Base-by-base conservation (phyloP, 2,113 vertebrate species). In the Carlito syrichta region DNA sequence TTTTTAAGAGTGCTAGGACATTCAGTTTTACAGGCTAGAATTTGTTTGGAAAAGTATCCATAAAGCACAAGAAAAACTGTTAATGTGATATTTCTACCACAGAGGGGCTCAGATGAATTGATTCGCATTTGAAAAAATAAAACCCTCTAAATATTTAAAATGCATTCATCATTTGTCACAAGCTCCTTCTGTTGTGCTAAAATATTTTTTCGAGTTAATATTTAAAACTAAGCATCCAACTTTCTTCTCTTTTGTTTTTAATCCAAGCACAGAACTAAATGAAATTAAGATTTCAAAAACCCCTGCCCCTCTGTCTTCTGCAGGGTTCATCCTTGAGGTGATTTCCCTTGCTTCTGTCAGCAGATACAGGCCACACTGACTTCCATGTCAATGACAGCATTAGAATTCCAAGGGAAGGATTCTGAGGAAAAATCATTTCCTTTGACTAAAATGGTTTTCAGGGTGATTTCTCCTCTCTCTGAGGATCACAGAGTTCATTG, bases 121-220 rank as follows among this genome's bases (percentile, higher is more conserved):
- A 68, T 89, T 95, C 56, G 88, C 69, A 74, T 62, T 45, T 89
- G 50, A 87, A 94, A 68, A 95, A 94, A 83, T 20, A 9, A 25
- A 92, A 63, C 4, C 6, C 63, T 91, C n/a, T 86, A 87, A 90
- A 95, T 92, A 92, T 94, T 94, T 69, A n/a, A 96, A 91, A 77
- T 77, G 22, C 5, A 90, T 27, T 86, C 68, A 88, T 89, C 89
- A 91, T 78, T 95, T 96, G 96, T 94, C 91, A 95, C 40, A 82
- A 52, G 20, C 30, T 85, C 95, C 89, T 86, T 95, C 86, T 96
- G 94, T 95, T 85, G 89, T 91, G 78, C 52, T 94, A 81, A 48
- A 68, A 83, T 94, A 89, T 52, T 52, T 95, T 92, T 92, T 71
- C 8, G 71, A 86, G 56, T 22, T 88, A 96, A 94, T 93, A 96